phyloP scores from a whole-genome alignment of 2,113 vertebrate genomes.

The Dascyllus trimaculatus region DNA sequence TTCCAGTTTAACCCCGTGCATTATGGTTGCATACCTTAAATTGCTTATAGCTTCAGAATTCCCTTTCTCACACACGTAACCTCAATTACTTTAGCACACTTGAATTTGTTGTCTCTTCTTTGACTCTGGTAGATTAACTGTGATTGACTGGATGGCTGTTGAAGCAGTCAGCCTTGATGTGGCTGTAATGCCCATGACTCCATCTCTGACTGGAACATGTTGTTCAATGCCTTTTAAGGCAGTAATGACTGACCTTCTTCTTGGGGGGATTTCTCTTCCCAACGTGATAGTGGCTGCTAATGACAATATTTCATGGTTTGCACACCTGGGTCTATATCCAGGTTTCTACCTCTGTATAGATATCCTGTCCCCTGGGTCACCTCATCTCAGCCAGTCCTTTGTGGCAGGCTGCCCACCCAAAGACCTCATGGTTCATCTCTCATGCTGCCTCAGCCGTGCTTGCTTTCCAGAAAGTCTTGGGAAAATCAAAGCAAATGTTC shows the following conservation, averaged over 20 bases:
- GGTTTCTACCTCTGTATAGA: constrained; percentile 12
- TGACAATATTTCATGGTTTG: constrained; percentile 39
- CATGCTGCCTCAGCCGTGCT: constrained; percentile 2
- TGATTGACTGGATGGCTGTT: too few relatives aligned
- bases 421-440: constrained; percentile 17
- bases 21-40: too few relatives aligned
- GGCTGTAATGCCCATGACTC: not conserved
- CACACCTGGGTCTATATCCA: constrained; percentile 37
- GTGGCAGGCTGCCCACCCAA: not conserved
- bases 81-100: too few relatives aligned
- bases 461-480: constrained; percentile 7
- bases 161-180: too few relatives aligned
- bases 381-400: constrained; percentile 19
- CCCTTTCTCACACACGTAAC: too few relatives aligned
- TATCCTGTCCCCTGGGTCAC: constrained; percentile 14
- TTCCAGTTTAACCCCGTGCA: too few relatives aligned
- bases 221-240: constrained; percentile 20
- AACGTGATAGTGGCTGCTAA: constrained; percentile 44
- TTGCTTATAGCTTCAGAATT: too few relatives aligned
- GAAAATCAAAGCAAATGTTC: constrained; percentile 8
- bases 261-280: constrained; percentile 25
- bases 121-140: too few relatives aligned
- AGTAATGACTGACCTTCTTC: constrained; percentile 57
- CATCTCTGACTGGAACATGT: constrained; percentile 38
- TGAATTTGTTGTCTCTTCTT: too few relatives aligned